Base-by-base conservation (phyloP, 2,797 vertebrate species). In the Microctenopoma stevenorrisi region DNA sequence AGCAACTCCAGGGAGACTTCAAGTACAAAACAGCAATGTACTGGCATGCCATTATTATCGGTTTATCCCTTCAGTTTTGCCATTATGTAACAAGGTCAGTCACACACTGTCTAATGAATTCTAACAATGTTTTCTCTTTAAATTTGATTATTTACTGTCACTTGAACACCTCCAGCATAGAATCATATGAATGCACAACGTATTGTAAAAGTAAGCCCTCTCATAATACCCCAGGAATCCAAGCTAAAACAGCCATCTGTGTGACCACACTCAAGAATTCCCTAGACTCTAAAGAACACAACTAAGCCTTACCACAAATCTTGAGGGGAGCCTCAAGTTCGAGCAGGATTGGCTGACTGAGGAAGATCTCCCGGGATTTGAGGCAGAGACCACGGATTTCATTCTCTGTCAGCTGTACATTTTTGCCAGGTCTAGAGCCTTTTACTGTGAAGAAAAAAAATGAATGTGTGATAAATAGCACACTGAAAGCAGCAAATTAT, bases 321-420 rank as follows among this genome's bases (percentile, higher is more conserved):
- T 95, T 95, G 50, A 95, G 93, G 47, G 94, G 94, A 1, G 94
- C 94, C 85, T 95, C 94, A 13, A 95, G 93, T 83, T 95, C 94
- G 5, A 95, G 90, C 74, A 95, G 88, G 77, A 95, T 95, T 64
- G 94, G 94, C 87, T 95, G 94, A 81, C 94, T 95, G 83, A 95
- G 94, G 86, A 95, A 95, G 78, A 95, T 94, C 92, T 95, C 94
- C 75, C 94, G 90, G 80, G 94, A 95, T 88, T 95, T 95, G 62
- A 95, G 92, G 80, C 94, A 95, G 68, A 95, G 92, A 51, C 94
- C 94, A 33, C 94, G 94, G 78, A 95, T 95, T 90, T 95, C 94
- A 58, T 94, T 94, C 84, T 95, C 94, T 66, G 93, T 93, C 84
- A 95, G 86, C 87, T 95, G 94, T 66, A 95, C 94, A 72, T 95